Conservation (phyloP, 2,113 vertebrate genomes). For the Numida meleagris region DNA sequence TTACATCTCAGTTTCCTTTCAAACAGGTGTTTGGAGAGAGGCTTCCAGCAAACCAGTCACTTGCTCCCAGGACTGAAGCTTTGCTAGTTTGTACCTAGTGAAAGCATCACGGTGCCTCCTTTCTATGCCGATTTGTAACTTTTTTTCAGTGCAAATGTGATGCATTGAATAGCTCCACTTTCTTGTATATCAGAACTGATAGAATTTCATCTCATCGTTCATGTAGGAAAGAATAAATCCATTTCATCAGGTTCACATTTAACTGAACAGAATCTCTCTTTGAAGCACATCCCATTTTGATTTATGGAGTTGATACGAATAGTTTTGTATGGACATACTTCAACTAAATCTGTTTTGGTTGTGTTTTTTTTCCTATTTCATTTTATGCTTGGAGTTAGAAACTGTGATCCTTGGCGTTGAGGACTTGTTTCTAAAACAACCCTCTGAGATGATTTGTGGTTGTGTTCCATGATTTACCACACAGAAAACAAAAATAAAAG, state of each 20-base stretch:
- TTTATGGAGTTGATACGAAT: neutral
- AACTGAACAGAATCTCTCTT: neutral
- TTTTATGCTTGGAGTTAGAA: neutral
- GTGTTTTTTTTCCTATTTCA: neutral
- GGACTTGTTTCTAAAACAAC: neutral
- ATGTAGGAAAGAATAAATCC: neutral
- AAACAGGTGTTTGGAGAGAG: neutral
- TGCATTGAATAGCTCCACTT: neutral
- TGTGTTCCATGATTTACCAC: neutral
- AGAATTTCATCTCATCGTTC: neutral
- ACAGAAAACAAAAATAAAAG: neutral
- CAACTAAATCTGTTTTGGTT: neutral
- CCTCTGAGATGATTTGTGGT: neutral
- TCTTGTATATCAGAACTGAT: neutral
- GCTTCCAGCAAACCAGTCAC: neutral
- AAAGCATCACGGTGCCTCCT: neutral
- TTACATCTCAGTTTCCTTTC: neutral
- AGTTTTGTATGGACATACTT: neutral
- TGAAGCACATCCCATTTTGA: neutral
- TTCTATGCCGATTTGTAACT: neutral
- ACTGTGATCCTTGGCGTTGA: neutral
- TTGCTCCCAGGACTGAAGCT: neutral
- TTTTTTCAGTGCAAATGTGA: neutral
- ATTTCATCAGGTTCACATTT: neutral
- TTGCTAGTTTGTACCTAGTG: neutral